Conservation (phyloP, 2,113 vertebrate genomes). For the Callorhinus ursinus region DNA sequence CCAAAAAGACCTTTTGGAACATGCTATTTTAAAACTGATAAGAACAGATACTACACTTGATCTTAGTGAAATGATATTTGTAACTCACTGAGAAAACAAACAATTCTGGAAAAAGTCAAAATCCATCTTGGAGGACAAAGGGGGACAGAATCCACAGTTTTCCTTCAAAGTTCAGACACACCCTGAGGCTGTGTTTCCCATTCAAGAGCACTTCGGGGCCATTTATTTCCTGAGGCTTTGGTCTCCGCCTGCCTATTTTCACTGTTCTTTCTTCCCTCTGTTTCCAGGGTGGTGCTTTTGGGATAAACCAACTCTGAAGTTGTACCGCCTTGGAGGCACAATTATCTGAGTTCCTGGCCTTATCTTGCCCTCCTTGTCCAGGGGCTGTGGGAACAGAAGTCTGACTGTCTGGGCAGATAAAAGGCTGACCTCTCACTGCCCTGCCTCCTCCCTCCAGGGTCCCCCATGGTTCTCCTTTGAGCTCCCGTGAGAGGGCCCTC, state of each 20-base stretch:
- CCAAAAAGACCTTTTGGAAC: slow-evolving; percentile 15
- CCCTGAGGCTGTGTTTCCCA: not conserved
- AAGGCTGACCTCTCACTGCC: not conserved
- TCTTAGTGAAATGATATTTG: slow-evolving; percentile 8
- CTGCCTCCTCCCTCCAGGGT: not conserved
- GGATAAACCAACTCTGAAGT: not conserved
- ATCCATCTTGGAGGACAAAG: not conserved
- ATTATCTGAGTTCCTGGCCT: not conserved
- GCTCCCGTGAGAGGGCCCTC: not conserved
- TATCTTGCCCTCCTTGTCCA: not conserved
- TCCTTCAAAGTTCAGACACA: not conserved
- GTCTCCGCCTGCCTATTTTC: not conserved
- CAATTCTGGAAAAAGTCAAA: not conserved
- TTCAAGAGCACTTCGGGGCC: not conserved
- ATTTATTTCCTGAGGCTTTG: not conserved
- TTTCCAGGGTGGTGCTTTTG: not conserved
- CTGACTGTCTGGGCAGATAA: not conserved
- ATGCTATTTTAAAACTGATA: slow-evolving; percentile 55
- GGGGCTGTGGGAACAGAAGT: not conserved
- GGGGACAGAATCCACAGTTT: not conserved
- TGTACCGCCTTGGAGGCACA: not conserved
- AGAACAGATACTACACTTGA: no score
- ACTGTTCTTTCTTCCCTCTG: not conserved
- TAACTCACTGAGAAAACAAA: slow-evolving; percentile 1
- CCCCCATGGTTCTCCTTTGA: not conserved